Evolutionary conservation across 2,113 vertebrate genomes (phyloP).

Genomic region (Ondatra zibethicus): DNA sequence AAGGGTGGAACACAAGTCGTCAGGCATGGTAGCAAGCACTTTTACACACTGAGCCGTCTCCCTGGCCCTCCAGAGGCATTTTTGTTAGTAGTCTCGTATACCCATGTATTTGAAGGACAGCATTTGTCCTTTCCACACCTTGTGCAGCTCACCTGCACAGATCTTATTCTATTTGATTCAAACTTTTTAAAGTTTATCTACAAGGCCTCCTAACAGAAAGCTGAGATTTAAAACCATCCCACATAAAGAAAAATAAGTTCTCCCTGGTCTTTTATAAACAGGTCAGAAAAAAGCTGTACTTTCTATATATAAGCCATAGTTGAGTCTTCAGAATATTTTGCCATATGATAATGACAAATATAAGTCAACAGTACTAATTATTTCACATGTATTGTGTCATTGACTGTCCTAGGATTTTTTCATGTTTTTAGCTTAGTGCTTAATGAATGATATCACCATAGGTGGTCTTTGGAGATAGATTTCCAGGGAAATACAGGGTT

Average conservation of each 20-base stretch:
- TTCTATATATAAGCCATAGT: not conserved
- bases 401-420: not conserved
- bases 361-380: not conserved
- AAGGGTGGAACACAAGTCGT: no score
- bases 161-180: not conserved
- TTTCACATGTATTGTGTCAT: not conserved
- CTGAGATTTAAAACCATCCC: not conserved
- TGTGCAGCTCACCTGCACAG: not conserved
- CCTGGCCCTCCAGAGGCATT: not conserved
- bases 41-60: not conserved
- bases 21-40: not conserved
- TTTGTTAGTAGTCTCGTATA: slow-evolving; percentile 24
- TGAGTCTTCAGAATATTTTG: not conserved
- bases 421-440: not conserved
- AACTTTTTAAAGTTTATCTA: not conserved
- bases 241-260: not conserved
- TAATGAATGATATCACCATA: not conserved
- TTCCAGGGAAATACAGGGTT: not conserved
- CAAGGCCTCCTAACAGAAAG: not conserved
- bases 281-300: not conserved
- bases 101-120: not conserved
- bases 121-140: not conserved
- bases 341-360: not conserved
- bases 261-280: not conserved
- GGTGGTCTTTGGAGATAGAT: not conserved